Conservation (phyloP, 2,888 invertebrate genomes). For the Pammene aurita region DNA sequence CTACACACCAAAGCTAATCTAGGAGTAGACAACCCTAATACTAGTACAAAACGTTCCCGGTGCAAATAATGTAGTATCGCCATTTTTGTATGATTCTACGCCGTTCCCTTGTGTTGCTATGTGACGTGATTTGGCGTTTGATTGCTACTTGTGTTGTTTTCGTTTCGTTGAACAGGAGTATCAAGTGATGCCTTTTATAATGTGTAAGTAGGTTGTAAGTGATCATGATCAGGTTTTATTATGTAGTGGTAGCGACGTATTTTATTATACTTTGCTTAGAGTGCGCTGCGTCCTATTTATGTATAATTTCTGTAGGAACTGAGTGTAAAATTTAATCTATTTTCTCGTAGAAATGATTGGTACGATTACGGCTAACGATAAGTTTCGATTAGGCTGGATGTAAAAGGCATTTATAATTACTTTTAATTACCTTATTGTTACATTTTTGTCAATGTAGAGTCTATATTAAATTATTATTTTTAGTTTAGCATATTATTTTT, state of each 20-base stretch:
- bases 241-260: slow-evolving; percentile 64
- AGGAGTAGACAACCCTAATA: slow-evolving; percentile 49
- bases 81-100: slow-evolving; percentile 59
- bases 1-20: slow-evolving; percentile 41
- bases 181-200: slow-evolving; percentile 80
- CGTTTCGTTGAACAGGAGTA: slow-evolving; percentile 66
- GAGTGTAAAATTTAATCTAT: slow-evolving; percentile 34
- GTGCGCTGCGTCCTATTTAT: slow-evolving; percentile 61
- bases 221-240: slow-evolving; percentile 69
- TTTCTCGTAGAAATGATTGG: slow-evolving; percentile 41
- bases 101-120: slow-evolving; percentile 59
- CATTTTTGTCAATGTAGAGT: slow-evolving; percentile 77
- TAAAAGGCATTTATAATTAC: slow-evolving; percentile 76
- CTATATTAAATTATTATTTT: slow-evolving; percentile 79
- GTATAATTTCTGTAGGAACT: slow-evolving; percentile 55
- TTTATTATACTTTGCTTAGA: slow-evolving; percentile 58
- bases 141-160: slow-evolving; percentile 66
- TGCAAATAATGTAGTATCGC: slow-evolving; percentile 63
- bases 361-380: slow-evolving; percentile 52
- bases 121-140: slow-evolving; percentile 72
- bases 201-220: slow-evolving; percentile 76
- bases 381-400: slow-evolving; percentile 66
- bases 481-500: slow-evolving; percentile 59
- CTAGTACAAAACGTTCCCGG: slow-evolving; percentile 78
- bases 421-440: slow-evolving; percentile 71